Conservation (phyloP, 2,888 invertebrate species). For the Amphipyra berbera region DNA sequence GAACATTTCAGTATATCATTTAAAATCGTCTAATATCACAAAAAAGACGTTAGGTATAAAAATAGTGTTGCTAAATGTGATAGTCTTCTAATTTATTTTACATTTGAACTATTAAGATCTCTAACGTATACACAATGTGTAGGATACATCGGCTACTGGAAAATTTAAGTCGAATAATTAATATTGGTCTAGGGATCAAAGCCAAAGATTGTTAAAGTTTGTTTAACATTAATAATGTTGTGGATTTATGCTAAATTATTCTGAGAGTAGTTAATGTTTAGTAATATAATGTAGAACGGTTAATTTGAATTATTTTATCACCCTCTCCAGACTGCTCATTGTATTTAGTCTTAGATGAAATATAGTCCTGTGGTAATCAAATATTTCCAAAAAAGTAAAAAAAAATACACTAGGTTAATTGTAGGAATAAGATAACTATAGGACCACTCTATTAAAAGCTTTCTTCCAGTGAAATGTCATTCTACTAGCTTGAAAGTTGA, state of each 20-base stretch:
- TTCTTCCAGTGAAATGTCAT: constrained; percentile 74
- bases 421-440: constrained; percentile 83
- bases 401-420: constrained; percentile 81
- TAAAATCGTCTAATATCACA: constrained; percentile 83
- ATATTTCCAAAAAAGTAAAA: constrained; percentile 84
- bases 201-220: constrained; percentile 94
- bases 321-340: constrained; percentile 89
- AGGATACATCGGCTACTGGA: constrained; percentile 81
- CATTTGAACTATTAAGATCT: constrained; percentile 84
- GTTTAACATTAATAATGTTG: constrained; percentile 89
- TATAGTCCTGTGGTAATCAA: constrained; percentile 85
- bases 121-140: constrained; percentile 79
- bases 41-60: constrained; percentile 87
- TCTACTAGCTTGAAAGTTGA: constrained; percentile 65
- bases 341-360: constrained; percentile 84
- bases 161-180: constrained; percentile 81
- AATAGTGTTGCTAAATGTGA: constrained; percentile 89
- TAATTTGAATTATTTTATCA: constrained; percentile 83
- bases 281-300: constrained; percentile 79
- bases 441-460: constrained; percentile 82
- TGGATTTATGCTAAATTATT: constrained; percentile 89
- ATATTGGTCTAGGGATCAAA: constrained; percentile 95
- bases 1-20: constrained; percentile 84
- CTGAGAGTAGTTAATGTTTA: constrained; percentile 85
- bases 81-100: constrained; percentile 88